Percentiles rank a stretch among this genome's conserved stretches.
These are phyloP conservation scores for Agonopterix heracliana DNA, from an alignment of 2,888 invertebrate species.

Conservation along the genomic window DNA sequence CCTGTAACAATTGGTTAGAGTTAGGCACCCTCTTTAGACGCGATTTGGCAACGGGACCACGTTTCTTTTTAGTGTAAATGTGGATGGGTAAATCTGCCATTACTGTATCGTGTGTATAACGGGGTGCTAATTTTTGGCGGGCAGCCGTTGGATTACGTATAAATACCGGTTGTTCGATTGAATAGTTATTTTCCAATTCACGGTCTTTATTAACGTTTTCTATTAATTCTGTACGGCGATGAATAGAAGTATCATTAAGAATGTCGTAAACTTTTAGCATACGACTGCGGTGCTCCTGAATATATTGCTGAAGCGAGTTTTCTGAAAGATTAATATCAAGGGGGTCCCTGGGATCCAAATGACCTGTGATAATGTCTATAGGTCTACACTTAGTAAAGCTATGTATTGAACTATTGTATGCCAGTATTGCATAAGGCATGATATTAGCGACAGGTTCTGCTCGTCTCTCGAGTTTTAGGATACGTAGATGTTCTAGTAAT, in stretches of 20 bases:
- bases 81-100: background rate
- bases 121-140: slow-evolving; percentile 10
- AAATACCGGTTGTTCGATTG: slow-evolving; percentile 9
- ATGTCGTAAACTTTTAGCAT: background rate
- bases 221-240: background rate
- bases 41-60: slow-evolving; percentile 9
- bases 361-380: background rate
- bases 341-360: background rate
- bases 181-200: slow-evolving; percentile 1
- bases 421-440: slow-evolving; percentile 3
- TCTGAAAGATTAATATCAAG: background rate
- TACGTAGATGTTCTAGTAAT: slow-evolving; percentile 2
- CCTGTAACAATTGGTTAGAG: slow-evolving; percentile 4
- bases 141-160: slow-evolving; percentile 9
- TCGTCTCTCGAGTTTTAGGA: slow-evolving; percentile 4
- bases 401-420: background rate
- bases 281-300: background rate
- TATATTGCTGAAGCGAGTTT: background rate
- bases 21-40: slow-evolving; percentile 8
- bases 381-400: background rate
- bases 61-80: slow-evolving; percentile 10
- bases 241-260: background rate
- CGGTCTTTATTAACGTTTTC: background rate
- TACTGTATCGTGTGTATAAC: slow-evolving; percentile 10
- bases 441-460: slow-evolving; percentile 5